Evolutionary conservation across 2,888 invertebrate genomes (phyloP), one percentile per base, ranked within the genome.

Genomic region (Perizoma affinitatum): DNA sequence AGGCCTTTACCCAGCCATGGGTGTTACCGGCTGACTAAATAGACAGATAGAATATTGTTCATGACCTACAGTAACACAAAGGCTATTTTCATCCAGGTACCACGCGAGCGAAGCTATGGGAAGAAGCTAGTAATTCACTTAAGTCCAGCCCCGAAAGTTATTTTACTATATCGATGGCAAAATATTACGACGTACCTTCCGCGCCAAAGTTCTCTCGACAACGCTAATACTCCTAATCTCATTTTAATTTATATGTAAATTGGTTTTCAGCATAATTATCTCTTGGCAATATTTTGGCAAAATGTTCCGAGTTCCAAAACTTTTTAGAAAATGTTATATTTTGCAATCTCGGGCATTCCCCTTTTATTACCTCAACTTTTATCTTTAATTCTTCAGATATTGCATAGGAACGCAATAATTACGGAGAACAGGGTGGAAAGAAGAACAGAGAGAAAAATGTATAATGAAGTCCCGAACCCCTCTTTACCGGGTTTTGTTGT

Each of bases 171-270:
- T 74, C 57, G 52, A 57, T 50, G 56, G 55, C 55, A 70, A 74
- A 77, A 74, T 73, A 76, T 74, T 72, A 22, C 22, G 22, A 3
- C 51, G 54, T 63, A 56, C 65, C 66, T 67, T 66, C 73, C 61
- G 47, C 66, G 59, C 69, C 64, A 70, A 72, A 71, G 22, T 71
- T 70, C 72, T 61, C 63, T 59, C 68, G 58, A 68, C 73, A 70
- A 70, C 72, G 69, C 63, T 80, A 78, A 81, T 79, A 72, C 76
- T 66, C 74, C 75, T 82, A 81, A 82, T 83, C 77, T 75, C 72
- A 71, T 80, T 79, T 83, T 79, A 82, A 83, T 83, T 82, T 81
- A 80, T 77, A 83, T 83, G 83, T 78, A 78, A 83, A 83, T 83
- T 79, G 72, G 78, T 76, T 79, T 70, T 70, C 71, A 71, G 81